These are phyloP conservation scores for Cepaea hortensis DNA, from an alignment of 2,888 invertebrate species.

Conservation along the genomic window DNA sequence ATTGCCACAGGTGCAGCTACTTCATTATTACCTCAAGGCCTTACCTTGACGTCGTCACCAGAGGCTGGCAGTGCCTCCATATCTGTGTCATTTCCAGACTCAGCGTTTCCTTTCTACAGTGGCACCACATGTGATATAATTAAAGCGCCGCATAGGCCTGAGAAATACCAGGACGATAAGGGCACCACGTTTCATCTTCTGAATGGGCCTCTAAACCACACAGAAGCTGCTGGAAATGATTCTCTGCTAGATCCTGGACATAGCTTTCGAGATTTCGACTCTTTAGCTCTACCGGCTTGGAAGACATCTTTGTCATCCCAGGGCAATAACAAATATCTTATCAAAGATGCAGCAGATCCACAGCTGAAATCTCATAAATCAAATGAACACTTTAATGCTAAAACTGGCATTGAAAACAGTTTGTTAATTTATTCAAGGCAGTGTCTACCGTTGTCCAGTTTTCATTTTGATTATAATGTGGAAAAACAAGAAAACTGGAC, in stretches of 20 bases:
- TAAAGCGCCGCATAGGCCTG: neutral
- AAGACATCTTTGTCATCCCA: neutral
- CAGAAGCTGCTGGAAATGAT: neutral
- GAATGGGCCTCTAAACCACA: neutral
- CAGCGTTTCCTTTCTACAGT: constrained; percentile 6
- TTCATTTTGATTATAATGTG: neutral
- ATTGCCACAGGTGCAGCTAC: constrained; percentile 15
- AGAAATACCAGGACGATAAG: neutral
- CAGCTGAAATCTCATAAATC: neutral
- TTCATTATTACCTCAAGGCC: constrained; percentile 43
- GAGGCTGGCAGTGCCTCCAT: constrained; percentile 47
- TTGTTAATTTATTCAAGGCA: neutral
- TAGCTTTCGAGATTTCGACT: neutral
- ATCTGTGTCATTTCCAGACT: constrained; percentile 29
- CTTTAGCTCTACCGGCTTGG: neutral
- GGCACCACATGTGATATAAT: neutral
- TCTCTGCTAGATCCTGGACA: neutral
- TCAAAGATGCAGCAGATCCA: neutral
- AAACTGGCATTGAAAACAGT: too few species aligned
- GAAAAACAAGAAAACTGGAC: neutral
- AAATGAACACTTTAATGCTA: neutral
- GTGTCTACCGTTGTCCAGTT: neutral
- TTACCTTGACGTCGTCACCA: constrained; percentile 26
- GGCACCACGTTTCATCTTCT: neutral
- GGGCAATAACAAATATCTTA: neutral